Evolutionary conservation across 2,888 invertebrate species (phyloP).

Genomic region (Drosophila kambysellisi): DNA sequence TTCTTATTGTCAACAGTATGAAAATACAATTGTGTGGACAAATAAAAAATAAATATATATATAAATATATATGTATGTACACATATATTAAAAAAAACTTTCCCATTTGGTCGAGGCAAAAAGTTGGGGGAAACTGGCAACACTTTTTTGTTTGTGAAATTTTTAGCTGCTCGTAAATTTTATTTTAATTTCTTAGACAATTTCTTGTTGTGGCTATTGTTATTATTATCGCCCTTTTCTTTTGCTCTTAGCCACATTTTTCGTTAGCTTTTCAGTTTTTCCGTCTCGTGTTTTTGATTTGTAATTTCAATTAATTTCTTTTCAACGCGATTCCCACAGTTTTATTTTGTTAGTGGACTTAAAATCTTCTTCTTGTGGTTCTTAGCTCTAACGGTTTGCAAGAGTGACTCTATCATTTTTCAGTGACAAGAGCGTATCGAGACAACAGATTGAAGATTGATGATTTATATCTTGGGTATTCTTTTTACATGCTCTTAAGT

Average conservation of each 20-base stretch:
- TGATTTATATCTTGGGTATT: constrained; percentile 2
- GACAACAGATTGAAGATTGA: constrained; percentile 7
- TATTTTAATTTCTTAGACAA: constrained; percentile 64
- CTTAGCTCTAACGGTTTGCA: constrained; percentile 33
- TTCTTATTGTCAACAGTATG: constrained; percentile 61
- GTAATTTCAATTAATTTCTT: constrained; percentile 56
- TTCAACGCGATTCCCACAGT: constrained; percentile 34
- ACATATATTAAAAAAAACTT: constrained; percentile 36
- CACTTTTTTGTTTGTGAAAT: constrained; percentile 48
- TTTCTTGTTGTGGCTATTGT: constrained; percentile 37
- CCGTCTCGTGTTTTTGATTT: constrained; percentile 42
- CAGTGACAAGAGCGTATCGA: constrained; percentile 15
- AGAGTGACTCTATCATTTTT: background rate
- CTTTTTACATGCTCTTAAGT: constrained; percentile 1
- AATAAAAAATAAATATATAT: constrained; percentile 1
- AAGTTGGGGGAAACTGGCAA: constrained; percentile 1
- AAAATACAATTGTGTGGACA: constrained; percentile 54
- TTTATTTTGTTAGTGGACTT: background rate
- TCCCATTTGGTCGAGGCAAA: constrained; percentile 53
- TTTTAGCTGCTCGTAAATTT: constrained; percentile 62
- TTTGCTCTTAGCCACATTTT: constrained; percentile 7
- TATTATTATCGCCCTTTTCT: constrained; percentile 24
- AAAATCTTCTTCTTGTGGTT: background rate
- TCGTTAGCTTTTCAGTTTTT: constrained; percentile 23
- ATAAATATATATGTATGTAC: background rate